A percentile compares a stretch with the other conserved stretches of the same genome.
phyloP scores from a whole-genome alignment of 2,888 invertebrate species.

The Scaptodrosophila latifasciaeformis region DNA sequence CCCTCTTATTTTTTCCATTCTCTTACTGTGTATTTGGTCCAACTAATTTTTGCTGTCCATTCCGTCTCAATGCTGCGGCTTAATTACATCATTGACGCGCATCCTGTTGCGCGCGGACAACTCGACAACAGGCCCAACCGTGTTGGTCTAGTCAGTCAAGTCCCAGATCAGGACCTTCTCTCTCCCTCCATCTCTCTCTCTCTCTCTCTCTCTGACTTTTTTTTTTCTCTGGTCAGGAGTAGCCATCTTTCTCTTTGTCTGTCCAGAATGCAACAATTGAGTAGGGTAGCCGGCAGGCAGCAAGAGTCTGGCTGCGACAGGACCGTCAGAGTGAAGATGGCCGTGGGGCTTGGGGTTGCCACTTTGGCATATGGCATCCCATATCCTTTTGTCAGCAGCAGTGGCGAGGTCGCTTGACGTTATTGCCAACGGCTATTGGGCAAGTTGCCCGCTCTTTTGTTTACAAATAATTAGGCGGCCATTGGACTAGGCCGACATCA shows the following conservation, averaged over 20 bases:
- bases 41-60: no score
- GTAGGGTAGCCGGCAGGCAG: neutral
- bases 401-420: no score
- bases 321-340: neutral
- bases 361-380: neutral
- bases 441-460: conserved; percentile 40
- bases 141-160: neutral
- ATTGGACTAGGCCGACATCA: conserved; percentile 23
- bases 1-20: no score
- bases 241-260: no score
- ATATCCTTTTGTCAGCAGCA: neutral
- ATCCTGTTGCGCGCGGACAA: conserved; percentile 55
- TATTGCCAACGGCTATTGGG: neutral
- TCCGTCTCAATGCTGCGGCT: conserved; percentile 19
- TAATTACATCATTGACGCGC: conserved; percentile 62
- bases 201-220: no score
- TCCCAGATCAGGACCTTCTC: neutral
- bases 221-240: no score
- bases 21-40: no score
- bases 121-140: no score
- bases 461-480: conserved; percentile 62
- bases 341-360: neutral
- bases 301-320: conserved; percentile 14
- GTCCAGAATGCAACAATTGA: conserved; percentile 24
- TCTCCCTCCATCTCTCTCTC: no score